Evolutionary conservation across 1,140 invertebrate species (phyloP), one percentile per base, ranked within the genome.

Genomic region (Zaprionus capensis): DNA sequence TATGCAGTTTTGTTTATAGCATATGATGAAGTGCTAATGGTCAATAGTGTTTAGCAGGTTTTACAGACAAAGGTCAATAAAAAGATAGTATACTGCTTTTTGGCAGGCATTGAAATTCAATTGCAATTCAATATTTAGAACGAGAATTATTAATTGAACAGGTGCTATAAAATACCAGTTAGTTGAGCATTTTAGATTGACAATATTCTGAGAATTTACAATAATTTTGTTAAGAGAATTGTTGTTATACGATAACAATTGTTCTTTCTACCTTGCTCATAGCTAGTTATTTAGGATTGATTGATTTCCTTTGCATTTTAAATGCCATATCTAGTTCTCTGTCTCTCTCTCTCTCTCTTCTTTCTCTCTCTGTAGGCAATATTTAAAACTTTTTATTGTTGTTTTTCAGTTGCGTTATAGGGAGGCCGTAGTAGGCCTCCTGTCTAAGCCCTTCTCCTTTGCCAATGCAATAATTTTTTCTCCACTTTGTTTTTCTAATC

Each of bases 301-400:
- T 31, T 11, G 9, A 34, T 17, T 17, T 46, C n/a, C n/a, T 0
- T 46, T 17, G 41, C n/a, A 46, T 46, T 46, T 62, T 31, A 15
- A 63, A 51, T 49, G 6, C 41, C 5, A 44, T 44, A 41, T n/a
- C 38, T n/a, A 3, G 0, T 2, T 7, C 41, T 44, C n/a, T 44
- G 2, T 44, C 14, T 44, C 14, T 15, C 9, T 51, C 49, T 24
- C 49, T 28, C 6, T 9, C 44, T 14, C 4, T 51, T 9, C 0
- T 17, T 70, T 61, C 31, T 77, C 56, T 68, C 57, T 12, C 64
- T 57, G 34, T 81, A 66, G 70, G 59, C 67, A 75, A 71, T 75
- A 75, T 58, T 84, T 84, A 78, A 82, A 85, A 85, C 66, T 85
- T 85, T 85, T 86, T 84, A 69, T 84, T 65, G 68, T 72, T 76